Conservation (phyloP, 2,888 invertebrate species). For the Brenthis hecate region DNA sequence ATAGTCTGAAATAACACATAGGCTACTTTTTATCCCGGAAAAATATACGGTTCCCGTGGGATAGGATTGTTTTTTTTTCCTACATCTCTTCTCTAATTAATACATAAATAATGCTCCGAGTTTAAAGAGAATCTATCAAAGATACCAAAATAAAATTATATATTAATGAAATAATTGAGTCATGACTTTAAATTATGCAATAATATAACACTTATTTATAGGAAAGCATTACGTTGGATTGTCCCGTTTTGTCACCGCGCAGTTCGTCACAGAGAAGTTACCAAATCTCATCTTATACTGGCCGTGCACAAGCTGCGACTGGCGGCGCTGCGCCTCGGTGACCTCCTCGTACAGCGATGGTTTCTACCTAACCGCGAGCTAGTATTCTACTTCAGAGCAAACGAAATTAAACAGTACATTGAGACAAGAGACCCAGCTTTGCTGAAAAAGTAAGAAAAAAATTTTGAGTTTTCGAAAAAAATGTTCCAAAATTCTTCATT, state of each 20-base stretch:
- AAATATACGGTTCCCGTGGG: no score
- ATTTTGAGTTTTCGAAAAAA: no score
- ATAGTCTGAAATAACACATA: no score
- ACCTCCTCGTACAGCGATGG: slow-evolving; percentile 83
- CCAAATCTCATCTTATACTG: slow-evolving; percentile 83
- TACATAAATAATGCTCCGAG: background rate
- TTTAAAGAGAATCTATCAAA: background rate
- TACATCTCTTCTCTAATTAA: no score
- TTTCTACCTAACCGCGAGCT: slow-evolving; percentile 84
- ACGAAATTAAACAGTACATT: slow-evolving; percentile 84
- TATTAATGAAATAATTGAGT: no score
- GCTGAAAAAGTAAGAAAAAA: slow-evolving; percentile 81
- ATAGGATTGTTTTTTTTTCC: no score
- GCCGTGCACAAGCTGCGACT: slow-evolving; percentile 83
- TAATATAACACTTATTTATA: slow-evolving; percentile 48
- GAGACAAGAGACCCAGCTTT: slow-evolving; percentile 77
- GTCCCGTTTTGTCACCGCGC: slow-evolving; percentile 83
- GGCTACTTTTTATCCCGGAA: no score
- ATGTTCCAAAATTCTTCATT: no score
- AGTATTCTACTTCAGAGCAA: slow-evolving; percentile 85
- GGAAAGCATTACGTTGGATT: slow-evolving; percentile 82
- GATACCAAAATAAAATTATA: no score
- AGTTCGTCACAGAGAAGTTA: slow-evolving; percentile 85
- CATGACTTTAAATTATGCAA: background rate
- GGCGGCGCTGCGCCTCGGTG: slow-evolving; percentile 81